Evolutionary conservation across 2,113 vertebrate species (phyloP), one percentile per base, ranked within the genome.

Genomic region (Pelobates fuscus): DNA sequence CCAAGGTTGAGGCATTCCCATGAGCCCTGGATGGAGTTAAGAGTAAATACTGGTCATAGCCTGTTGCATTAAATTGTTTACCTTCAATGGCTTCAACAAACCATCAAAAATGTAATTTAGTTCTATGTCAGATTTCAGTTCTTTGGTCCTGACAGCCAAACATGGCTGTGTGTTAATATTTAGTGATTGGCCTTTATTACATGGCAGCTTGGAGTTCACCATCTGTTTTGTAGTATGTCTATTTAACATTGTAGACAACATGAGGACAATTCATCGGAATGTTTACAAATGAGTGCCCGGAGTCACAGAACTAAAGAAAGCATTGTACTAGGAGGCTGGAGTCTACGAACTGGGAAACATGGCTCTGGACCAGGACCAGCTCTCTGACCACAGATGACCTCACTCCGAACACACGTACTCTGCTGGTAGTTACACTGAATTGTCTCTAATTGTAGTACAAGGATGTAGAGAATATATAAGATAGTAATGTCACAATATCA

Each of bases 171-270:
- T 57, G 5, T 41, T 25, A 32, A 15, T 32, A 58, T 59, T 23
- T 30, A 12, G 14, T 58, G 14, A 8, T 41, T 59, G 68, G 68
- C 55, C 67, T 18, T 3, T 37, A 1, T 12, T 21, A 8, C 8
- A 3, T 4, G 55, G 68, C 37, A 5, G 67, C 30, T 20, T 11
- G 23, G 30, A 59, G 67, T 25, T 59, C 27, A 70, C 30, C 68
- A 70, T 70, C 68, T 70, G 68, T 12, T 60, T 60, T 57, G 32
- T 18, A n/a, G 32, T 44, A 26, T 18, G 24, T 26, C 5, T 60
- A 18, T 37, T 60, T 70, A 58, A 23, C 54, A 3, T 60, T 43
- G 12, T 60, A 60, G 57, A 44, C 67, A 59, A 59, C 21, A 55
- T 7, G 52, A 55, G 52, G 52, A 55, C 52, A 7, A 55, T 7